Evolutionary conservation across 2,888 invertebrate species (phyloP).

Genomic region (Ormyrus rosae): DNA sequence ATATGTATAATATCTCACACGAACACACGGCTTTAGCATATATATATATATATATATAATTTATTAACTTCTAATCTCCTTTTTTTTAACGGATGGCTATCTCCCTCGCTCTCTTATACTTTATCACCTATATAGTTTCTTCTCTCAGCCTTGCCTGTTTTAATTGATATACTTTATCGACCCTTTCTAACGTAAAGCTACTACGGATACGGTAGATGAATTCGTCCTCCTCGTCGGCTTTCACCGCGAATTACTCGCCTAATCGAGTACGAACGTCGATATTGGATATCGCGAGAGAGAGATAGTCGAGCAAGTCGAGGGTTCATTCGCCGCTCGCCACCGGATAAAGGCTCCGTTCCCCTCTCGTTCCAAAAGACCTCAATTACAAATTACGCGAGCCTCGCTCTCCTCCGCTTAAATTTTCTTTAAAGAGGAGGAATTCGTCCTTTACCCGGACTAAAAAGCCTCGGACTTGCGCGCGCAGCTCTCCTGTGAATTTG

Average conservation of each 20-base stretch:
- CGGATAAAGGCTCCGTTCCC: background rate
- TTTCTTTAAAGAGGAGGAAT: too few species aligned
- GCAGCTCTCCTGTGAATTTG: conserved; percentile 4
- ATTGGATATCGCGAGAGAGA: conserved; percentile 22
- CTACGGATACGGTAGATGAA: conserved; percentile 18
- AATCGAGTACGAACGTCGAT: conserved; percentile 45
- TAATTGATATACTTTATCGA: conserved; percentile 38
- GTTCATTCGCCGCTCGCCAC: background rate
- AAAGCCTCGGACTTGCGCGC: background rate
- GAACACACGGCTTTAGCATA: conserved; percentile 44
- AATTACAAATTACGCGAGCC: background rate
- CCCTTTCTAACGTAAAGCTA: conserved; percentile 23
- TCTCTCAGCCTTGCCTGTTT: conserved; percentile 35
- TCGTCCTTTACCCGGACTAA: background rate
- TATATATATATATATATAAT: background rate
- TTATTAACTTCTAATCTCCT: conserved; percentile 36
- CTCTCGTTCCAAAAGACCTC: background rate
- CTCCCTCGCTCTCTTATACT: conserved; percentile 1
- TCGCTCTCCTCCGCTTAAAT: too few species aligned
- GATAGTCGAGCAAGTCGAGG: background rate
- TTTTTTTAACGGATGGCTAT: conserved; percentile 21
- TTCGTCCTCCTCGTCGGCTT: background rate
- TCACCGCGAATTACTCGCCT: conserved; percentile 14
- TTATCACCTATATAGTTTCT: conserved; percentile 21
- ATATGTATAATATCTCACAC: conserved; percentile 57